A percentile compares a stretch with the other conserved stretches of the same genome.
Evolutionary conservation across 1,140 invertebrate species (phyloP).

Genomic region (Harlomillsia oculata): DNA sequence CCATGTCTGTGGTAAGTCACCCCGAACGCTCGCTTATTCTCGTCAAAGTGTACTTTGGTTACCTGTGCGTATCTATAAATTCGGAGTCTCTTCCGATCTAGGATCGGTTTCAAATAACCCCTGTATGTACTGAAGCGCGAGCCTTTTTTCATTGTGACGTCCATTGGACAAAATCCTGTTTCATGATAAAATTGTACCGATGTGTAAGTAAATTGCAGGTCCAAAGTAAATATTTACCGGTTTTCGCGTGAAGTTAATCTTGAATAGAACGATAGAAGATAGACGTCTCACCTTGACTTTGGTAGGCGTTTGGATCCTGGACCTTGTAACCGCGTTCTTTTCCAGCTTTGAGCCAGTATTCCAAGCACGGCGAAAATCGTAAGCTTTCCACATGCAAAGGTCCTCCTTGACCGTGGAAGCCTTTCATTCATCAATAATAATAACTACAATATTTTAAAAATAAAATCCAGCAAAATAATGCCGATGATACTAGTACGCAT

Average conservation of each 20-base stretch:
- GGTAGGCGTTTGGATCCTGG: constrained; percentile 59
- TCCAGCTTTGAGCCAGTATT: constrained; percentile 49
- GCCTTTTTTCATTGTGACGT: constrained; percentile 30
- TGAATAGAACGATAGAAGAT: background rate
- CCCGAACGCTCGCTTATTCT: constrained; percentile 17
- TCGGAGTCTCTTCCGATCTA: constrained; percentile 12
- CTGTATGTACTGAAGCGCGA: constrained; percentile 21
- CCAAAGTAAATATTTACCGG: background rate
- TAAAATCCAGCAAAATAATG: background rate
- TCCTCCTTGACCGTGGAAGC: constrained; percentile 36
- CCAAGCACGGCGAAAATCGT: constrained; percentile 7
- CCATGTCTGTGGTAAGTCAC: constrained; percentile 22
- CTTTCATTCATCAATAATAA: background rate
- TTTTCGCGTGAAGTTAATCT: background rate
- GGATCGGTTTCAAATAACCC: constrained; percentile 24
- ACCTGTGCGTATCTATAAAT: constrained; percentile 20
- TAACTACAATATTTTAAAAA: background rate
- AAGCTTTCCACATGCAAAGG: constrained; percentile 16
- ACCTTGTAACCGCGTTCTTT: constrained; percentile 58
- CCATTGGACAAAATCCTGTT: constrained; percentile 24
- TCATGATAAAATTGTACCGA: background rate
- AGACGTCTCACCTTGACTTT: constrained; percentile 15
- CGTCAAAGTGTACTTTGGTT: constrained; percentile 25
- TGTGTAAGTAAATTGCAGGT: background rate
- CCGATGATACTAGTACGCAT: background rate